Evolutionary conservation across 1,140 invertebrate species (phyloP), one percentile per base, ranked within the genome.

Genomic region (Batillaria attramentaria): DNA sequence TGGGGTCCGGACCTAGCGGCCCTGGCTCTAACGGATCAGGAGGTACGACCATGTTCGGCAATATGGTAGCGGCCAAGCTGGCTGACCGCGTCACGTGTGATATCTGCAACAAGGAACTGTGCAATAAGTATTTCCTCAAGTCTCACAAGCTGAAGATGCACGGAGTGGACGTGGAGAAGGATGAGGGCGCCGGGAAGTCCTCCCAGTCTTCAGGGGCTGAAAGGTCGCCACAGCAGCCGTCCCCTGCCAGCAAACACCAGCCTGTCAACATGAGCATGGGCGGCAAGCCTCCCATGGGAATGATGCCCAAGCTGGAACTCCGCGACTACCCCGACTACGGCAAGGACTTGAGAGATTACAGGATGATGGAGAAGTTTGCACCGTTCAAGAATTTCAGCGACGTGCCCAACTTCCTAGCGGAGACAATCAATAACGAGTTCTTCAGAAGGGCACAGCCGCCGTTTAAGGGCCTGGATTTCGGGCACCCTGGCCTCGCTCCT

Each of bases 131-230:
- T 88, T 99, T 99, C 89, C 97, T 99, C 95, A 97, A 99, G 89
- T 99, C 98, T 0, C 98, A 99, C 92, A 99, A 99, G 97, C 95
- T 99, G 85, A 95, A 99, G 89, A 99, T 99, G 96, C 98, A 99
- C 90, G 97, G 98, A 24, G 98, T 99, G 46, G 89, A 87, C 37
- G 79, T 72, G 28, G 77, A 70, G 8, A 60, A 60, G 57, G 66
- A 41, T 24, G 57, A 57, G 33, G 54, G 33, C 16, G 42, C 31
- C 46, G 41, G 35, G 13, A 62, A 62, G 24, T n/a, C n/a, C n/a
- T 6, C 1, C n/a, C 57, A 3, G 57, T 62, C 54, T 20, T n/a
- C 73, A 33, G 73, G 73, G 20, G 24, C 13, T 24, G 46, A 62
- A 0, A 75, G 10, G 39, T 41, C 16, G 0, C 73, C 50, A 35